Evolutionary conservation across 2,797 vertebrate genomes (phyloP), one percentile per base, ranked within the genome.

Genomic region (Labroides dimidiatus): DNA sequence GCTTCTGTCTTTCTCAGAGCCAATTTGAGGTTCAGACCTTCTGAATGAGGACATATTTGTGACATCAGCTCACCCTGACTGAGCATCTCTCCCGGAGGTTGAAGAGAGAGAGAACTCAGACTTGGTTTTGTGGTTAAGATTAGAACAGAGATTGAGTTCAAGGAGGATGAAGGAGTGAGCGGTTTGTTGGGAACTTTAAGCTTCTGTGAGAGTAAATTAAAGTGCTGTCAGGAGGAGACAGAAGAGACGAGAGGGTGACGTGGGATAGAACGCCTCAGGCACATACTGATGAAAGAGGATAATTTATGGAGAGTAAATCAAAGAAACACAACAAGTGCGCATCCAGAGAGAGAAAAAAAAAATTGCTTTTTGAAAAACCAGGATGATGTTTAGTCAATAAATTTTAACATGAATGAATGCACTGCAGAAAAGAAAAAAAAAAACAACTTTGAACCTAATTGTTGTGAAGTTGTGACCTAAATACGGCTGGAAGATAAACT

Each of bases 1-100:
- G 66, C 66, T 69, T 77, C 64, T 64, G 9, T 81, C 75, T 77
- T 69, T 80, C 72, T 64, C 66, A 80, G 72, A 84, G 80, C 78
- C 72, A 80, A 80, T 82, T 82, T 82, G 56, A 81, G 71, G 56
- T 77, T 68, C 4, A 69, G 75, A 81, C 58, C 54, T 81, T 78
- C 47, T 67, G 45, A 84, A 73, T 45, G 74, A 78, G 68, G 68
- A 77, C 72, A 36, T 64, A 53, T 75, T 81, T 82, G 80, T 75
- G 79, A 76, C 30, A 50, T 72, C 50, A 75, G 72, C 81, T 73
- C 62, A 49, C 64, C 64, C 57, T 51, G 39, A 68, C 71, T 47
- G 19, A 24, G 55, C 49, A 41, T 61, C 39, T 6, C n/a, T 51
- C 13, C 69, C 57, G 60, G 16, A 17, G 52, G 58, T 21, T 0